These are phyloP conservation scores for Lycopodina hypogea DNA, from an alignment of 37 sponge, comb jelly and placozoan species.

Conservation along the genomic window DNA sequence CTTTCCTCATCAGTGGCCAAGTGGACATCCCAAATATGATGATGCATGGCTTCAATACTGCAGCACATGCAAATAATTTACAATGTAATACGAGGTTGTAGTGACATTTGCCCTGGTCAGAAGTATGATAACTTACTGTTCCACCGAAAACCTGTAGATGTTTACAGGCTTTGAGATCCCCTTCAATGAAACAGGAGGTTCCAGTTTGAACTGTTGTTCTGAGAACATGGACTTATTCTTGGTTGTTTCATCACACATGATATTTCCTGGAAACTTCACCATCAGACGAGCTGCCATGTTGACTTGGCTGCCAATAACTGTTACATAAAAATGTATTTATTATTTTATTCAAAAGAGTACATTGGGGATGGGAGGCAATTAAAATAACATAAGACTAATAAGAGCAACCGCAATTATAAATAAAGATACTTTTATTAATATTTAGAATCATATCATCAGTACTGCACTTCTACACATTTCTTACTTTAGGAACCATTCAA, in stretches of 20 bases:
- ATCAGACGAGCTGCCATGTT: slow-evolving; percentile 95
- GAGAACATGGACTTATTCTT: slow-evolving; percentile 64
- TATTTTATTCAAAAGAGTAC: too few relatives aligned
- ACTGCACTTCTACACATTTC: background rate
- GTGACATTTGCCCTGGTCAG: background rate
- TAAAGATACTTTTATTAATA: background rate
- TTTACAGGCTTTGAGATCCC: slow-evolving; percentile 75
- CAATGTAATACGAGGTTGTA: background rate
- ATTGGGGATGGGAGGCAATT: background rate
- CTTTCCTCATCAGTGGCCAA: slow-evolving; percentile 29
- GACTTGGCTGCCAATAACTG: slow-evolving; percentile 91
- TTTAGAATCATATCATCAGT: slow-evolving; percentile 1
- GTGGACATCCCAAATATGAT: slow-evolving; percentile 10
- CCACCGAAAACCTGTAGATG: slow-evolving; percentile 52
- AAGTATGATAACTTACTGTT: slow-evolving; percentile 17
- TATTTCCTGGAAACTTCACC: slow-evolving; percentile 77
- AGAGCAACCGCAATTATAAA: too few relatives aligned
- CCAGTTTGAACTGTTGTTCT: slow-evolving; percentile 45
- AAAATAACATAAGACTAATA: background rate
- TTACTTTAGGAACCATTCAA: too few relatives aligned
- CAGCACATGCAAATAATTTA: background rate
- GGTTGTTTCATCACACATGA: slow-evolving; percentile 87
- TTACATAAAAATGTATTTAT: too few relatives aligned
- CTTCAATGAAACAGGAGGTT: slow-evolving; percentile 70
- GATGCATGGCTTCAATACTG: background rate